phyloP scores from a whole-genome alignment of 2,113 vertebrate species.

The Cisticola juncidis region DNA sequence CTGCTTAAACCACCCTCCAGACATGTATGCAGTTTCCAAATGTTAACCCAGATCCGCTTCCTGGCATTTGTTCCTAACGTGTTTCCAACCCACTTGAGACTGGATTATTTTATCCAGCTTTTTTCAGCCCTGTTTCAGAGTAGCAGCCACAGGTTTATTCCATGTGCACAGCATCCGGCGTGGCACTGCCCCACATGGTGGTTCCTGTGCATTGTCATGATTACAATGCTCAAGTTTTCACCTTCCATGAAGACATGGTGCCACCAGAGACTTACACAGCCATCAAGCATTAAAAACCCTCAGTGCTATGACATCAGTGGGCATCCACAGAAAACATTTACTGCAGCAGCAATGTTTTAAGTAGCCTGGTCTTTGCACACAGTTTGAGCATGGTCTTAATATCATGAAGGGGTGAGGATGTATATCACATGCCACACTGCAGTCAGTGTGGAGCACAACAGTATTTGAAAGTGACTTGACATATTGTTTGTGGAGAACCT shows the following conservation, averaged over 20 bases:
- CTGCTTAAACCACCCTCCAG: not conserved
- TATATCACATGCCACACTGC: not conserved
- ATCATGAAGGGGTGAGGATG: not conserved
- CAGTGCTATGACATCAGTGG: not conserved
- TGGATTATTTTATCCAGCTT: not conserved
- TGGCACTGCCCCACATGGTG: not conserved
- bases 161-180: accelerated
- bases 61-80: not conserved
- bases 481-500: not conserved
- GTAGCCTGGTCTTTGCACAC: not conserved
- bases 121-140: not conserved
- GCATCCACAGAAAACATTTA: not conserved
- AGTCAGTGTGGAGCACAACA: not conserved
- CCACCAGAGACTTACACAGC: not conserved
- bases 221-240: not conserved
- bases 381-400: not conserved
- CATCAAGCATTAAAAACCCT: not conserved
- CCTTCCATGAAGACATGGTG: not conserved
- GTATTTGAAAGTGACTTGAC: not conserved
- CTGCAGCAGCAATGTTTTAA: not conserved
- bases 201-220: not conserved
- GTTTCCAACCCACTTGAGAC: not conserved
- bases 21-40: not conserved
- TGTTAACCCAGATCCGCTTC: not conserved
- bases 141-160: not conserved